These are phyloP conservation scores for Perizoma affinitatum DNA, from an alignment of 2,888 invertebrate genomes.

Conservation along the genomic window DNA sequence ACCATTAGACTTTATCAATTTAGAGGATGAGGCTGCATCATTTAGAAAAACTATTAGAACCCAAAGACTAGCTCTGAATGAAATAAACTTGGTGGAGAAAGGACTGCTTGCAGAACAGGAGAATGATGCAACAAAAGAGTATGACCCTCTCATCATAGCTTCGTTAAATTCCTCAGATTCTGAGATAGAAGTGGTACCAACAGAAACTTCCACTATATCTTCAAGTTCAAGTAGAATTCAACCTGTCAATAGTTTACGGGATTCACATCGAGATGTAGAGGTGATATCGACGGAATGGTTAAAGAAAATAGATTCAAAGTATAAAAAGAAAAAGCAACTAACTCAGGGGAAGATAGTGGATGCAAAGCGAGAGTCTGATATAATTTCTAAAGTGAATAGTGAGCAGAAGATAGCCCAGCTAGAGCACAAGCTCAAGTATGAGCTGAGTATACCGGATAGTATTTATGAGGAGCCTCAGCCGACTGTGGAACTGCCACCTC, in stretches of 20 bases:
- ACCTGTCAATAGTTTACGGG: constrained; percentile 83
- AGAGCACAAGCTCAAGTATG: constrained; percentile 73
- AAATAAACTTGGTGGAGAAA: constrained; percentile 64
- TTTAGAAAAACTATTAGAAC: constrained; percentile 63
- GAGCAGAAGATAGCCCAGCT: constrained; percentile 72
- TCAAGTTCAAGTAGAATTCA: constrained; percentile 65
- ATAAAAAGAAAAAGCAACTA: constrained; percentile 68
- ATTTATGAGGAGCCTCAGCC: constrained; percentile 74
- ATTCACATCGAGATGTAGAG: constrained; percentile 79
- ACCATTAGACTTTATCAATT: constrained; percentile 59
- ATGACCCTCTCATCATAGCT: constrained; percentile 73
- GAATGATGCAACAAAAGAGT: constrained; percentile 59
- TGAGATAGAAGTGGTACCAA: constrained; percentile 71
- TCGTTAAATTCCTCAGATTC: constrained; percentile 78
- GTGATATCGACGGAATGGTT: constrained; percentile 83
- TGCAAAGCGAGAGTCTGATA: constrained; percentile 74
- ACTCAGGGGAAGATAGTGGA: constrained; percentile 74
- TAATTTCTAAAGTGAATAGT: constrained; percentile 75
- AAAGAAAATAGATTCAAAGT: constrained; percentile 73
- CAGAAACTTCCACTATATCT: constrained; percentile 71
- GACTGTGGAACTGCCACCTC: constrained; percentile 78
- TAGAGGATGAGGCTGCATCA: constrained; percentile 66
- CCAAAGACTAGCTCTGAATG: constrained; percentile 66
- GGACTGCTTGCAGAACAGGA: constrained; percentile 58
- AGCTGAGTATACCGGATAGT: constrained; percentile 79